phyloP scores from a whole-genome alignment of 2,113 vertebrate genomes.

The Podarcis raffonei region DNA sequence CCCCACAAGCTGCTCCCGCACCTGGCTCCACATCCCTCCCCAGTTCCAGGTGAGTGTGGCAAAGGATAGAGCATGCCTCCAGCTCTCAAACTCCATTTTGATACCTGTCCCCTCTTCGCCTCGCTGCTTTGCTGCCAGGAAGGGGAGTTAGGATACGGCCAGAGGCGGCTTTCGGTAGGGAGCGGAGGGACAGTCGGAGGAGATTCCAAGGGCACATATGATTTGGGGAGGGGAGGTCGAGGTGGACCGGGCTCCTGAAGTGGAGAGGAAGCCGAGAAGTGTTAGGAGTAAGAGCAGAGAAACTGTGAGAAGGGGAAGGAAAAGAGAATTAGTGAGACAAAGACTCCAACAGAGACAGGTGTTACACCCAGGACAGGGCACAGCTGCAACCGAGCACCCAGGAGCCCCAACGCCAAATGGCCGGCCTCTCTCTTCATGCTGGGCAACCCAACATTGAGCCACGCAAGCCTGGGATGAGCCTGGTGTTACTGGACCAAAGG shows the following conservation, averaged over 20 bases:
- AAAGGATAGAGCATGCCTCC: background rate
- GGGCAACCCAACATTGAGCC: background rate
- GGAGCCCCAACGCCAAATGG: background rate
- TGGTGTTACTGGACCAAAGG: background rate
- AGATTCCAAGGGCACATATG: slow-evolving; percentile 91
- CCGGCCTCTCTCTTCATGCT: background rate
- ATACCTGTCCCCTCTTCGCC: slow-evolving; percentile 84
- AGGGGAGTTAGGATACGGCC: slow-evolving; percentile 85
- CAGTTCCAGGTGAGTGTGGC: slow-evolving; percentile 17
- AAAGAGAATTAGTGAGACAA: slow-evolving; percentile 69
- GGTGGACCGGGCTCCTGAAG: slow-evolving; percentile 92
- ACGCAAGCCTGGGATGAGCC: background rate
- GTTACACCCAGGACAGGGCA: background rate
- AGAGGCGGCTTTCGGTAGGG: slow-evolving; percentile 87
- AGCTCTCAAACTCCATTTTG: slow-evolving; percentile 16
- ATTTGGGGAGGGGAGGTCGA: slow-evolving; percentile 95
- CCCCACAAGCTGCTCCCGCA: background rate
- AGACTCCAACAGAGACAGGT: background rate
- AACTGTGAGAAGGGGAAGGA: slow-evolving; percentile 71
- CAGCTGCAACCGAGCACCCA: background rate
- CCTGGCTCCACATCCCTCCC: background rate
- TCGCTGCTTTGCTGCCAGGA: slow-evolving; percentile 81
- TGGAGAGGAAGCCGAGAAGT: slow-evolving; percentile 74
- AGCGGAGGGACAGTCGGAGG: slow-evolving; percentile 84
- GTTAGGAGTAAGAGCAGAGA: slow-evolving; percentile 67